Conservation (phyloP, 1,140 invertebrate species). For the Drosophila punjabiensis region DNA sequence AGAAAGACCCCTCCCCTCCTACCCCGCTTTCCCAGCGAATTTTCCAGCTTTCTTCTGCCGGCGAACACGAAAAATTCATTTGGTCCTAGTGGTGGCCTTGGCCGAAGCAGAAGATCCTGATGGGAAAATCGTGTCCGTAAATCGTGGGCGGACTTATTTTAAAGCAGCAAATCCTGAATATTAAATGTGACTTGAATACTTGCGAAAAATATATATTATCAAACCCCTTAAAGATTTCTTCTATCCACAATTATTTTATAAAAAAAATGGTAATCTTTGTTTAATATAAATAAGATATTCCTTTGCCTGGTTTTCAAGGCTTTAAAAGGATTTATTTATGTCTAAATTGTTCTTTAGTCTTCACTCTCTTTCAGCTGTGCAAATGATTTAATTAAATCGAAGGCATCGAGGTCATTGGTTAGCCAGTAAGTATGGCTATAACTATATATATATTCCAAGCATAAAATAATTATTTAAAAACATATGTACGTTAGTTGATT, state of each 20-base stretch:
- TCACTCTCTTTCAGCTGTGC: neutral
- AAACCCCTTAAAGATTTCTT: neutral
- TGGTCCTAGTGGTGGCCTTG: conserved; percentile 43
- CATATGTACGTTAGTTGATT: no score
- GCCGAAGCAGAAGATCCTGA: conserved; percentile 21
- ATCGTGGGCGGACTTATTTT: neutral
- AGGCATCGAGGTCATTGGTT: neutral
- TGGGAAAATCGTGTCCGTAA: conserved; percentile 30
- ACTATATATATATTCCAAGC: neutral
- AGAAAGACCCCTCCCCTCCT: neutral
- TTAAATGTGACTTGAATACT: neutral
- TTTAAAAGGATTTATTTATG: no score
- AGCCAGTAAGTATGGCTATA: neutral
- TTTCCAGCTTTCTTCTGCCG: conserved; percentile 36
- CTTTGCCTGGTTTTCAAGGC: neutral
- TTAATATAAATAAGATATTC: neutral
- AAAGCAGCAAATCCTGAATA: neutral
- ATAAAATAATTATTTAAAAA: neutral
- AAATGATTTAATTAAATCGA: neutral
- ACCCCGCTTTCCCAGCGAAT: neutral
- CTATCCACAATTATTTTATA: neutral
- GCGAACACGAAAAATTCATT: conserved; percentile 46
- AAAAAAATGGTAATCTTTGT: no score
- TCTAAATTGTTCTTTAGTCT: neutral
- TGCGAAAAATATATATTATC: neutral